These are phyloP conservation scores for Felis chaus DNA, from an alignment of 2,113 vertebrate species.

Conservation along the genomic window DNA sequence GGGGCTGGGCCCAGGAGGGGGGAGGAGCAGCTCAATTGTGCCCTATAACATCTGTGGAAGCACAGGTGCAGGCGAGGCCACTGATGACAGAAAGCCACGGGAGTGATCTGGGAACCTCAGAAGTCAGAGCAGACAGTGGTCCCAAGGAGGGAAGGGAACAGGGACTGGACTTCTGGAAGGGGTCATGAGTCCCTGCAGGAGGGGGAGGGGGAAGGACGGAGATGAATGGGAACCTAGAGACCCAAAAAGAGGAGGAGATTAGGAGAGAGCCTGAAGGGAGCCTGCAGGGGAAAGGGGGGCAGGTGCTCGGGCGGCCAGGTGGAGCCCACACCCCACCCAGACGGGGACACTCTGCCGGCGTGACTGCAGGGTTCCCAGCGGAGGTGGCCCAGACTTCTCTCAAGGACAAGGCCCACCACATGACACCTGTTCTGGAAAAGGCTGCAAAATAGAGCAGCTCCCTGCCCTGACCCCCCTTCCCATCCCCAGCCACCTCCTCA, in stretches of 20 bases:
- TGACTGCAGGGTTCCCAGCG: background rate
- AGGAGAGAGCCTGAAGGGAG: background rate
- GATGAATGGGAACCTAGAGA: accelerated
- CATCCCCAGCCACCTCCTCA: too few relatives aligned
- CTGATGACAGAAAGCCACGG: accelerated
- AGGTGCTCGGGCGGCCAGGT: background rate
- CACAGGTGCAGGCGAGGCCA: background rate
- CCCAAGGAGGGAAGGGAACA: background rate
- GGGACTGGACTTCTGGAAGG: background rate
- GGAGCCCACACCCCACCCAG: background rate
- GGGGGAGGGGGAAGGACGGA: accelerated
- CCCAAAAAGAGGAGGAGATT: background rate
- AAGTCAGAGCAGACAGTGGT: background rate
- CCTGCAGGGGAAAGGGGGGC: background rate
- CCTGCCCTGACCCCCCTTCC: accelerated
- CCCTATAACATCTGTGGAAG: background rate
- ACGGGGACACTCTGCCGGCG: background rate
- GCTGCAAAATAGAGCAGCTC: background rate
- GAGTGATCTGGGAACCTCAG: background rate
- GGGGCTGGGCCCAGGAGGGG: background rate
- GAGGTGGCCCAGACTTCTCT: background rate
- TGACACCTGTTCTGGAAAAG: background rate
- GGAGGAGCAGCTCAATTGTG: too few relatives aligned
- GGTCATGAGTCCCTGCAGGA: background rate
- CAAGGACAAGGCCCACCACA: background rate